These are phyloP conservation scores for Lepus townsendii DNA, from an alignment of 2,797 vertebrate species.

Conservation along the genomic window DNA sequence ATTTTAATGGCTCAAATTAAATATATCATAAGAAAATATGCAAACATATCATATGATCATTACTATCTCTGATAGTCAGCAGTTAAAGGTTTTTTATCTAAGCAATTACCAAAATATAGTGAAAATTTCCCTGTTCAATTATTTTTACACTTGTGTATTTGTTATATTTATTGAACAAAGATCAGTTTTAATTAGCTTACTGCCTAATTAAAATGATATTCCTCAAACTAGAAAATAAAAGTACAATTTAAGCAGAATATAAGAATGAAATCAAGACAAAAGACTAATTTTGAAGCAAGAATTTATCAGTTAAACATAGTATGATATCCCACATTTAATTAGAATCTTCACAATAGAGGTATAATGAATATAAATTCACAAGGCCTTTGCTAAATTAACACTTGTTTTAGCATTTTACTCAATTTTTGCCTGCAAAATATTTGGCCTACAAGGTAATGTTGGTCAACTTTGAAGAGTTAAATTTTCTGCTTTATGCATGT, in stretches of 20 bases:
- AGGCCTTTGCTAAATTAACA: constrained; percentile 40
- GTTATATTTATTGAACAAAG: background rate
- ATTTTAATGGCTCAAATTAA: background rate
- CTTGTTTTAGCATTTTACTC: constrained; percentile 38
- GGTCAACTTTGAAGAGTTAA: background rate
- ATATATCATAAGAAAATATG: background rate
- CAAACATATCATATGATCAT: background rate
- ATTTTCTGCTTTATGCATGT: background rate
- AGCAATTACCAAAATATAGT: background rate
- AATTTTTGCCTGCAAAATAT: constrained; percentile 22
- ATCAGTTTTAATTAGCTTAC: background rate
- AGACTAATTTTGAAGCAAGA: constrained; percentile 75
- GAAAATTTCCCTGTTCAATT: background rate
- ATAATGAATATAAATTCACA: constrained; percentile 50
- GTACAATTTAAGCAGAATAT: constrained; percentile 58
- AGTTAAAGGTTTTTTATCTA: background rate
- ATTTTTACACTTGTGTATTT: background rate
- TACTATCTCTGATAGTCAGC: background rate
- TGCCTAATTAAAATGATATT: constrained; percentile 42
- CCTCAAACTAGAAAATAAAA: constrained; percentile 16
- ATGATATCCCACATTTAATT: constrained; percentile 73
- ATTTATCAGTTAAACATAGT: constrained; percentile 69
- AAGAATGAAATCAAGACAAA: constrained; percentile 67
- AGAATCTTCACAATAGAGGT: constrained; percentile 50
- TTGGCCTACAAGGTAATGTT: background rate